These are phyloP conservation scores for Diplodus puntazzo DNA, from an alignment of 2,797 vertebrate genomes.

Conservation along the genomic window DNA sequence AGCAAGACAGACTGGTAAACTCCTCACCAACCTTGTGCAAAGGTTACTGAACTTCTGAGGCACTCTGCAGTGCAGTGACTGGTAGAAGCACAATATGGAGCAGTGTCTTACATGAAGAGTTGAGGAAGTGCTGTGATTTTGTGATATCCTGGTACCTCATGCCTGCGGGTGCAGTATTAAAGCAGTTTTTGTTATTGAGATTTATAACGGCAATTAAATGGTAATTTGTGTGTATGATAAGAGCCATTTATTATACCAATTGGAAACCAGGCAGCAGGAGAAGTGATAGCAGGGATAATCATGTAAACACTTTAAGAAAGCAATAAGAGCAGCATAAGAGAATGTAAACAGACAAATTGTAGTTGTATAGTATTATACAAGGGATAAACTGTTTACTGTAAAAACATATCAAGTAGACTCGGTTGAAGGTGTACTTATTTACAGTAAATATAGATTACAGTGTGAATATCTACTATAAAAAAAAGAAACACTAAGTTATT, in stretches of 20 bases:
- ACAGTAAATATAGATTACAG: slow-evolving; percentile 6
- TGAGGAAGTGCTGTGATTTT: neutral
- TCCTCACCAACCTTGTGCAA: neutral
- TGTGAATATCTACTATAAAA: neutral
- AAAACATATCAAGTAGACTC: neutral
- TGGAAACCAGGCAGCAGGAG: neutral
- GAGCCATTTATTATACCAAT: neutral
- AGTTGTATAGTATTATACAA: neutral
- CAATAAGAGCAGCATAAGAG: neutral
- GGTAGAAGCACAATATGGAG: no score
- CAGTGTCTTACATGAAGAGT: neutral
- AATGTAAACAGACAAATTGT: slow-evolving; percentile 2
- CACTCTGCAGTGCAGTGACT: neutral
- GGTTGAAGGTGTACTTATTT: neutral
- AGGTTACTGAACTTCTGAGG: slow-evolving; percentile 3
- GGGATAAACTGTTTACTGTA: neutral
- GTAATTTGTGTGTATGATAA: slow-evolving; percentile 1
- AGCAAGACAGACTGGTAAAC: neutral
- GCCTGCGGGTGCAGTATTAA: neutral
- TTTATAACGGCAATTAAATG: slow-evolving; percentile 5
- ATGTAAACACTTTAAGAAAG: neutral
- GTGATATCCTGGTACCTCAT: neutral
- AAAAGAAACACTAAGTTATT: neutral
- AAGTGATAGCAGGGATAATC: slow-evolving; percentile 1
- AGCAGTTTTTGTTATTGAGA: neutral